Evolutionary conservation across 2,113 vertebrate species (phyloP), one percentile per base, ranked within the genome.

Genomic region (Taurulus bubalis): DNA sequence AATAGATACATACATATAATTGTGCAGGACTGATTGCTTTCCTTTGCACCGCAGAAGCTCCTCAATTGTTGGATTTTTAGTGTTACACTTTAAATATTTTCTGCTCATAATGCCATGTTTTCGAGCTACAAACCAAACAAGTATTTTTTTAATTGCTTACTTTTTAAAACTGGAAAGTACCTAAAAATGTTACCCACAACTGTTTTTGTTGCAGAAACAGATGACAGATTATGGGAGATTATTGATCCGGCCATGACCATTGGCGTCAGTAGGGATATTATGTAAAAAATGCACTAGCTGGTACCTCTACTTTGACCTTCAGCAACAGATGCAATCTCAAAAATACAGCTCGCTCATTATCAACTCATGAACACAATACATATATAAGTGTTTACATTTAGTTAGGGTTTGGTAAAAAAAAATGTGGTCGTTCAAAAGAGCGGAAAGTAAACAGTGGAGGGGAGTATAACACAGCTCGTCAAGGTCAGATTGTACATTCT

Each of bases 401-500:
- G 15, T 4, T 3, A n/a, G 26, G 38, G 51, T 69, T 38, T 24
- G 1, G 9, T 6, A n/a, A 2, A 58, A 83, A 58, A 80, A 28
- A 22, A 58, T n/a, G 12, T 56, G n/a, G 9, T 40, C 1, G 45
- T 63, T 10, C 8, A 22, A 84, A 63, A n/a, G 3, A 49, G 59
- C 14, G 28, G 51, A 16, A 63, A 36, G 18, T 7, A 10, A 71
- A 75, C 3, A 42, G 26, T 30, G 36, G 40, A 14, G 40, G 9
- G 47, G 36, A 38, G 65, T 34, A 49, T 34, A 67, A 66, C 63
- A 28, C n/a, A 56, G 18, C 55, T 81, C 40, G 11, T 91, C 85
- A 91, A 94, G 91, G 91, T 95, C 93, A 93, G 77, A 79, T 53
- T 63, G 36, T 7, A 73, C 40, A 59, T n/a, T 71, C 36, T 78